Base-by-base conservation (phyloP, 2,888 invertebrate genomes). In the Campoletis raptor region DNA sequence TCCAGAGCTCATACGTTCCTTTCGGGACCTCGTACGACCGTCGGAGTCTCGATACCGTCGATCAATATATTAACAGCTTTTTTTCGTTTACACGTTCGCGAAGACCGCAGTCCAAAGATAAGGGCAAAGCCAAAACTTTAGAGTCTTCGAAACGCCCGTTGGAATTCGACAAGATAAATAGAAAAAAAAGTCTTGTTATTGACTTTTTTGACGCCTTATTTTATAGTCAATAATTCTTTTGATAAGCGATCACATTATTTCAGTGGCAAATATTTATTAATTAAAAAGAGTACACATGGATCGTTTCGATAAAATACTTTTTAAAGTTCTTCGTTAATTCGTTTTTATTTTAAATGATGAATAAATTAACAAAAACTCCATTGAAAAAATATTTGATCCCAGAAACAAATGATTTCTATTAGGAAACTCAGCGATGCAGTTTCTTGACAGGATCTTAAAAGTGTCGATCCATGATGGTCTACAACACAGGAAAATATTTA, bases 21-120 rank as follows among this genome's bases (percentile, higher is more conserved):
- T 84, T 42, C n/a, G 61, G 57, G 48, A 70, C 24, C 37, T 69
- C 40, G 73, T 72, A 74, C 81, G 42, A 81, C n/a, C 81, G 66
- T 67, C 79, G 64, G 78, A 73, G 42, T 64, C 82, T 85, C 87
- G 83, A 81, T 87, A 85, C 84, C 80, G 83, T 88, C 84, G 81
- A 87, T 88, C 88, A 88, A 87, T 87, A 83, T 85, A 84, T 85
- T 86, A 86, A 81, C 86, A 82, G 74, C 70, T 74, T 77, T 83
- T 72, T 74, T 67, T 76, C 78, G 69, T 52, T 18, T 36, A 40
- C 70, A 21, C 52, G 61, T 24, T 52, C 66, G 36, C 80, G 42
- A 36, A 74, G 86, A 84, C 86, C 74, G 74, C 72, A 54, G 42
- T 64, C 70, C 74, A 15, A 2, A 84, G 86, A 86, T 86, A 86